Evolutionary conservation across 2,797 vertebrate genomes (phyloP).

Genomic region (Oceanodroma leucorhoa): DNA sequence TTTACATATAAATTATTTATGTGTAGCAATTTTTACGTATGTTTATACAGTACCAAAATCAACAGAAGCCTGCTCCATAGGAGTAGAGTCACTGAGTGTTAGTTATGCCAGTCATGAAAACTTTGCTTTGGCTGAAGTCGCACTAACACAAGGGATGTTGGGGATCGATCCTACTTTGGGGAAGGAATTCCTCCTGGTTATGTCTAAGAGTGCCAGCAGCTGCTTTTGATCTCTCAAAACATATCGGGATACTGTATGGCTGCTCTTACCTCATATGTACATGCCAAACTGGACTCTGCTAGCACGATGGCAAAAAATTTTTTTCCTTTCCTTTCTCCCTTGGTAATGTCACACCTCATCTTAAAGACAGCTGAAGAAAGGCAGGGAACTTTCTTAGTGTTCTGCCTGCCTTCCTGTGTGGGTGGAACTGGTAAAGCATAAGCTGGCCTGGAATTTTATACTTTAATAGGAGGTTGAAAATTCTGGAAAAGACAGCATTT

Average conservation of each 20-base stretch:
- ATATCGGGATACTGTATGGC: neutral
- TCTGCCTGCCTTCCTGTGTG: neutral
- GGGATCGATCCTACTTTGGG: neutral
- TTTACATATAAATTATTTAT: constrained; percentile 12
- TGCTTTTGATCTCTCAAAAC: neutral
- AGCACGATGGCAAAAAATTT: neutral
- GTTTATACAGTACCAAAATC: neutral
- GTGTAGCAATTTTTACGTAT: neutral
- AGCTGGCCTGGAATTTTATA: neutral
- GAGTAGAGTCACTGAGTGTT: neutral
- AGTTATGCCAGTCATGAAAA: neutral
- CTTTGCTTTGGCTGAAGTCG: constrained; percentile 12
- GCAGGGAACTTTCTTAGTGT: neutral
- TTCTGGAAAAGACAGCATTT: neutral
- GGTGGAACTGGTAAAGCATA: neutral
- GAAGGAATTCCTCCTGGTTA: neutral
- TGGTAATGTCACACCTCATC: neutral
- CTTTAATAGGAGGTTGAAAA: neutral
- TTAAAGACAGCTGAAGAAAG: neutral
- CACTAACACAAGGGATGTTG: neutral
- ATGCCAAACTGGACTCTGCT: neutral
- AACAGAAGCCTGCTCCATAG: neutral
- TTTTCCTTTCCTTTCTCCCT: neutral
- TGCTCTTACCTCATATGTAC: neutral
- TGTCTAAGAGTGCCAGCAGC: neutral